These are phyloP conservation scores for Steinernema feltiae DNA, from an alignment of 1,140 invertebrate genomes.

Conservation along the genomic window DNA sequence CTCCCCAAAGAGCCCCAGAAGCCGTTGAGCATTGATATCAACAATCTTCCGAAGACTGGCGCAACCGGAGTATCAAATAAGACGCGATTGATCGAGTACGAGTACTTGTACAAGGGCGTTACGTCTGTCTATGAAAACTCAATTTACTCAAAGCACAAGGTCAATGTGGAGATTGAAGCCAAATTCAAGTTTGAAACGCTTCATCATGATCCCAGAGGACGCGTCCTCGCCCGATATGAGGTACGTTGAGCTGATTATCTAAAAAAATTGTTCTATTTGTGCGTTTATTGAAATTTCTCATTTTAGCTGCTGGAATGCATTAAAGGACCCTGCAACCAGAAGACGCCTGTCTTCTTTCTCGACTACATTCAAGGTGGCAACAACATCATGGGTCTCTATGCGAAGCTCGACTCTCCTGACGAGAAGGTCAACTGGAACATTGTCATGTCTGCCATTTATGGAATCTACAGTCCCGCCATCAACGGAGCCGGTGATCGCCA, in stretches of 20 bases:
- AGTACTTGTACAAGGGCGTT: neutral
- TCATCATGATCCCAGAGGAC: slow-evolving; percentile 5
- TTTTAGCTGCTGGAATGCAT: slow-evolving; percentile 1
- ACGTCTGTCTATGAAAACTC: neutral
- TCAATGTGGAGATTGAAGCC: neutral
- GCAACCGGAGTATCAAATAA: neutral
- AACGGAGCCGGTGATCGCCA: slow-evolving; percentile 1
- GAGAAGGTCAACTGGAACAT: neutral
- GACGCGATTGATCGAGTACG: neutral
- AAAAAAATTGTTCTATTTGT: no score
- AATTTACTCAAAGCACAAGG: slow-evolving; percentile 3
- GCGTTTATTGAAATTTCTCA: no score
- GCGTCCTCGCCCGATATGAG: neutral
- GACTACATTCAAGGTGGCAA: neutral
- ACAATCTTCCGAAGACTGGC: neutral
- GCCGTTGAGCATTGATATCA: neutral
- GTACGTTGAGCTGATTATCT: no score
- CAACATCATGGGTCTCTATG: neutral
- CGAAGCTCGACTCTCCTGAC: neutral
- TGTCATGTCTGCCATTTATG: neutral
- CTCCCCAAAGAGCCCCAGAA: neutral
- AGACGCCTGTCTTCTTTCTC: neutral
- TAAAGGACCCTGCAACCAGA: neutral
- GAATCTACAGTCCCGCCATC: slow-evolving; percentile 10
- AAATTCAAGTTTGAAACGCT: slow-evolving; percentile 1